Evolutionary conservation across 2,797 vertebrate species (phyloP).

Genomic region (Pseudochirops corinnae): DNA sequence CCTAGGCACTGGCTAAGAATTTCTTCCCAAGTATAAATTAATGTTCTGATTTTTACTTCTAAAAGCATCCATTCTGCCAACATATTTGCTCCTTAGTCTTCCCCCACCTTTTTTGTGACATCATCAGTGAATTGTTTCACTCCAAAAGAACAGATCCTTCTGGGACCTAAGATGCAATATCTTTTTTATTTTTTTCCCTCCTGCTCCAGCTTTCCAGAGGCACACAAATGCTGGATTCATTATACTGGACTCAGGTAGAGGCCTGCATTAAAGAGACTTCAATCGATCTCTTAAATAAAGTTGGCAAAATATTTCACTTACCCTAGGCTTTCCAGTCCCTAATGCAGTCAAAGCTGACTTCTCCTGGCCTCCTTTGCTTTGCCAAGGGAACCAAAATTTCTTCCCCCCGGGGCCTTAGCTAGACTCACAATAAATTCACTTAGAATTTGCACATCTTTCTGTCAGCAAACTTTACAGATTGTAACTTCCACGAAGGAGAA

Average conservation of each 20-base stretch:
- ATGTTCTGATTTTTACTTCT: neutral
- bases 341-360: constrained; percentile 31
- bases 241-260: constrained; percentile 66
- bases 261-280: constrained; percentile 67
- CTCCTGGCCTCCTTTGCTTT: neutral
- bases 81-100: constrained; percentile 1
- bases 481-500: constrained; percentile 55
- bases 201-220: constrained; percentile 62
- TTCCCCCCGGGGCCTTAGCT: neutral
- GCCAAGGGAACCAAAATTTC: neutral
- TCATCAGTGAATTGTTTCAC: constrained; percentile 30
- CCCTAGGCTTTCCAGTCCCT: constrained; percentile 65
- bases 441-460: constrained; percentile 56
- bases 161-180: constrained; percentile 62
- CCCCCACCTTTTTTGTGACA: constrained; percentile 27
- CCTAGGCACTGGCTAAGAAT: constrained; percentile 19
- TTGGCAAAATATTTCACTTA: constrained; percentile 68
- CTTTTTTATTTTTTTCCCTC: constrained; percentile 59
- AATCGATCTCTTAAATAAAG: constrained; percentile 74
- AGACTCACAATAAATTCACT: constrained; percentile 56
- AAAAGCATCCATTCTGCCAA: neutral
- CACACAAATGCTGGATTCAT: constrained; percentile 68
- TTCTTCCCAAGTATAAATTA: constrained; percentile 13
- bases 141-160: constrained; percentile 47
- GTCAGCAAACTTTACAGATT: constrained; percentile 60